phyloP scores from a whole-genome alignment of 2,888 invertebrate genomes.

The Rhagonycha fulva region DNA sequence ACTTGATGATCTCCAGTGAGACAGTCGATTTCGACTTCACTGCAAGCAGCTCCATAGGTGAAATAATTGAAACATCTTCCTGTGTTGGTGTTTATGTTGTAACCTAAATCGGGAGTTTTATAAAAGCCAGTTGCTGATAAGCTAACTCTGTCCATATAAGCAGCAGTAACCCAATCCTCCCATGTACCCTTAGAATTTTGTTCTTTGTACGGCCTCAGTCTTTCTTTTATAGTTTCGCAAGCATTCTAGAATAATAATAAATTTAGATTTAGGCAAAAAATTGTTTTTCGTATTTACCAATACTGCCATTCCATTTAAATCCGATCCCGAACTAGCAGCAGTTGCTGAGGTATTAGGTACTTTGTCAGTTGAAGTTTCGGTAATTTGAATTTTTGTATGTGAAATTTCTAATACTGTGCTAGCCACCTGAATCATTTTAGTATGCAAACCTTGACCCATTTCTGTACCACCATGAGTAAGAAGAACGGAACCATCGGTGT shows the following conservation, averaged over 20 bases:
- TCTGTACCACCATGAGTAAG: slow-evolving; percentile 92
- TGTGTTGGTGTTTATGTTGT: slow-evolving; percentile 69
- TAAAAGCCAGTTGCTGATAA: slow-evolving; percentile 85
- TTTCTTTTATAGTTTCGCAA: slow-evolving; percentile 72
- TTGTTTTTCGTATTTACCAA: slow-evolving; percentile 55
- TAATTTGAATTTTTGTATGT: slow-evolving; percentile 74
- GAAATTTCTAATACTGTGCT: slow-evolving; percentile 74
- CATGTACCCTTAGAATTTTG: slow-evolving; percentile 78
- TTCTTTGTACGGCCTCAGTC: slow-evolving; percentile 75
- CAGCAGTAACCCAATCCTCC: slow-evolving; percentile 81
- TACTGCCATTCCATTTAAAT: slow-evolving; percentile 91
- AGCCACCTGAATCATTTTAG: slow-evolving; percentile 93
- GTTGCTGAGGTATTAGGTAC: slow-evolving; percentile 90
- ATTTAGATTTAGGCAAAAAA: neutral
- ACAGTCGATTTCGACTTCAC: slow-evolving; percentile 92
- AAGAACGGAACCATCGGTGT: slow-evolving; percentile 86
- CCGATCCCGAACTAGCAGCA: slow-evolving; percentile 86
- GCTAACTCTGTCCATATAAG: slow-evolving; percentile 77
- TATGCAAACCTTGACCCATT: slow-evolving; percentile 96
- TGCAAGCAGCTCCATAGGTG: slow-evolving; percentile 83
- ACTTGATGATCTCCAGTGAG: slow-evolving; percentile 93
- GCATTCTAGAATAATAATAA: slow-evolving; percentile 63
- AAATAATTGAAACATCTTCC: slow-evolving; percentile 83
- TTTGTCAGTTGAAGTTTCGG: slow-evolving; percentile 86
- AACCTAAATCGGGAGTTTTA: slow-evolving; percentile 74